Evolutionary conservation across 2,888 invertebrate species (phyloP).

Genomic region (Polydrusus tereticollis): DNA sequence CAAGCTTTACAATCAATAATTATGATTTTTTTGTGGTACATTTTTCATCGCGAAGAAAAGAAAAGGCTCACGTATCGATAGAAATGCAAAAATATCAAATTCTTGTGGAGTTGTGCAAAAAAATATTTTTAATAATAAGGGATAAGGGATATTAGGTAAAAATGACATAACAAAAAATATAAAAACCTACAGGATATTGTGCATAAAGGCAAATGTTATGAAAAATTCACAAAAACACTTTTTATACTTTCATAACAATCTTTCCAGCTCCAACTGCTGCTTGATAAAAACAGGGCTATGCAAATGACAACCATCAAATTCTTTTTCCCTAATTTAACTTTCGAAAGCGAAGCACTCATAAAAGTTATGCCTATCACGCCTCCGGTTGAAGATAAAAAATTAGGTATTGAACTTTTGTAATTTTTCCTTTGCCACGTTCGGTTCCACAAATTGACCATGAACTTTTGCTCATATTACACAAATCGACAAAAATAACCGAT

Average conservation of each 20-base stretch:
- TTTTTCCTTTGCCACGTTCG: constrained; percentile 32
- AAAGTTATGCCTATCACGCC: constrained; percentile 39
- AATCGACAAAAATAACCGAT: constrained; percentile 27
- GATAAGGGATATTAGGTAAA: background rate
- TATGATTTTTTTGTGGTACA: too few relatives aligned
- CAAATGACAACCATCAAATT: constrained; percentile 3
- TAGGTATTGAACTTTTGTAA: constrained; percentile 30
- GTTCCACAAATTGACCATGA: constrained; percentile 35
- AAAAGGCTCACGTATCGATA: too few relatives aligned
- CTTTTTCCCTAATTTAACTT: constrained; percentile 15
- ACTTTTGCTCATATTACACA: constrained; percentile 14
- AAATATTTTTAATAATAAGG: background rate
- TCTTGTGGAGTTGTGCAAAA: background rate
- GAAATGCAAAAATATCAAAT: background rate
- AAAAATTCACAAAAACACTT: constrained; percentile 7
- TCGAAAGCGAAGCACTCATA: constrained; percentile 18
- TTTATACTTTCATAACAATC: constrained; percentile 13
- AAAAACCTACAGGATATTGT: constrained; percentile 2
- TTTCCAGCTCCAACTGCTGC: constrained; percentile 17
- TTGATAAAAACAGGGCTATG: constrained; percentile 8
- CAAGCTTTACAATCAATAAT: too few relatives aligned
- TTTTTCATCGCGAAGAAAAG: too few relatives aligned
- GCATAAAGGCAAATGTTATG: background rate
- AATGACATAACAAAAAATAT: background rate
- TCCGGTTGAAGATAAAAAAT: constrained; percentile 36